Evolutionary conservation across 2,797 vertebrate genomes (phyloP).

Genomic region (Pseudopleuronectes americanus): DNA sequence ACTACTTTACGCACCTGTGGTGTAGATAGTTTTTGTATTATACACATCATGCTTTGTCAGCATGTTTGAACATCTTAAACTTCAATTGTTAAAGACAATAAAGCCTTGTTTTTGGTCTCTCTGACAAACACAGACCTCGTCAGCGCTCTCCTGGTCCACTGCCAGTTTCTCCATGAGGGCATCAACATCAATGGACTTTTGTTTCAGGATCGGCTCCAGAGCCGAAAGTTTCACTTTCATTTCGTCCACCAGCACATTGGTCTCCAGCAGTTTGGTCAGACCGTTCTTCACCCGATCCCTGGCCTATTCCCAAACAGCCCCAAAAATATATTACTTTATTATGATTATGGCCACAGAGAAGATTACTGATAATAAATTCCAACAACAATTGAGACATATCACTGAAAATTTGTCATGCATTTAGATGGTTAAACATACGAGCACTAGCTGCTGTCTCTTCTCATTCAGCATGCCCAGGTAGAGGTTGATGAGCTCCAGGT

Average conservation of each 20-base stretch:
- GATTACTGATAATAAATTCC: conserved; percentile 55
- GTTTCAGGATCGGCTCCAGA: conserved; percentile 86
- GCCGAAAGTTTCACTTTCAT: conserved; percentile 90
- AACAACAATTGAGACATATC: not conserved
- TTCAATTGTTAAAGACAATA: not conserved
- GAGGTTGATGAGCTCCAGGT: conserved; percentile 91
- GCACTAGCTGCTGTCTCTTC: conserved; percentile 84
- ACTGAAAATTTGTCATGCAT: not conserved
- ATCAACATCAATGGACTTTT: conserved; percentile 87
- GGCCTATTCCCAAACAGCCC: conserved; percentile 74
- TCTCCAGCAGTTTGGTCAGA: conserved; percentile 88
- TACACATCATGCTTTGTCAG: not conserved
- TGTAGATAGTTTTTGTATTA: conserved; percentile 10
- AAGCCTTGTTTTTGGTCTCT: not conserved
- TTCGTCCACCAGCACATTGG: conserved; percentile 86
- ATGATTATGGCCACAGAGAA: conserved; percentile 70
- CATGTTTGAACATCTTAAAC: not conserved
- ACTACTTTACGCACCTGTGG: conserved; percentile 84
- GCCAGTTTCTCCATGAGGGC: conserved; percentile 86
- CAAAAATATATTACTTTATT: not conserved
- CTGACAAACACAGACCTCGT: conserved; percentile 76
- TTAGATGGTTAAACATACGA: conserved; percentile 70
- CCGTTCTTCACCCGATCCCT: conserved; percentile 88
- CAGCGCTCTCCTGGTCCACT: conserved; percentile 87
- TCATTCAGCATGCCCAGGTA: conserved; percentile 87